phyloP scores from a whole-genome alignment of 2,888 invertebrate genomes.

The Apodemia mormo region DNA sequence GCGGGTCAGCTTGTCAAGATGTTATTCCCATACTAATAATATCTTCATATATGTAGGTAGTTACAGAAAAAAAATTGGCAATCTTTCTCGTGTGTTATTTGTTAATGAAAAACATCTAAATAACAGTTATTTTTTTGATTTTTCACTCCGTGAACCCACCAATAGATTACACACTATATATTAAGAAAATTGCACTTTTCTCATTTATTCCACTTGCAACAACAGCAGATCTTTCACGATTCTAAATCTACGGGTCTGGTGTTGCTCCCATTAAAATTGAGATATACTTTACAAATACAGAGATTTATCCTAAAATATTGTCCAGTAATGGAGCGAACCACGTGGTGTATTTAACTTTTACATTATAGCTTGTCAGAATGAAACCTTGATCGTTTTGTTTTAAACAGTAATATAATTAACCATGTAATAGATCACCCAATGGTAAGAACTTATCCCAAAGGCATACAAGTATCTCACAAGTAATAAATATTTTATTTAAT shows the following conservation, averaged over 20 bases:
- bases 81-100: no score
- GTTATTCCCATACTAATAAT: no score
- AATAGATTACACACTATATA: slow-evolving; percentile 31
- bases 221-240: slow-evolving; percentile 67
- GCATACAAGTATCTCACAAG: no score
- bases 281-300: slow-evolving; percentile 20
- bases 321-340: slow-evolving; percentile 24
- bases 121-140: no score
- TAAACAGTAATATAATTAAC: background rate
- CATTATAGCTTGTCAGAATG: background rate
- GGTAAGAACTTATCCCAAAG: no score
- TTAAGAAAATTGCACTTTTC: slow-evolving; percentile 55
- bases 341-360: slow-evolving; percentile 21
- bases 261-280: slow-evolving; percentile 41
- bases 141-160: slow-evolving; percentile 36
- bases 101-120: no score
- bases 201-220: slow-evolving; percentile 20
- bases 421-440: no score
- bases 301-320: slow-evolving; percentile 18
- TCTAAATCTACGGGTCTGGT: slow-evolving; percentile 38
- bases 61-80: no score
- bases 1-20: no score
- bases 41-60: no score
- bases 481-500: no score
- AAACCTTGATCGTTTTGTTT: background rate